Conservation (phyloP, 2,888 invertebrate species). For the Tricholauxania praeusta region DNA sequence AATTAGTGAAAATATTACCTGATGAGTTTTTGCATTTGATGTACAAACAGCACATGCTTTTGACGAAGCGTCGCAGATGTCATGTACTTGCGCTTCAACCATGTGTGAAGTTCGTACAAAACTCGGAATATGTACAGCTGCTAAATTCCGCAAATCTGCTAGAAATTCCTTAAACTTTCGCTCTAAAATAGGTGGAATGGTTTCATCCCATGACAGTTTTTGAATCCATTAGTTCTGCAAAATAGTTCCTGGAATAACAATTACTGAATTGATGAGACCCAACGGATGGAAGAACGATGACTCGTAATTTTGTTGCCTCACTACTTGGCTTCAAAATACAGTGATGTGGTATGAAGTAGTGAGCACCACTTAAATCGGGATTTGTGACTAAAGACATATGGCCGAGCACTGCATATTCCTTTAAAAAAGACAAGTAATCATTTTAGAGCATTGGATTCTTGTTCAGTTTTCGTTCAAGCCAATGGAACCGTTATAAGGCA, state of each 20-base stretch:
- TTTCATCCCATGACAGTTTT: constrained; percentile 29
- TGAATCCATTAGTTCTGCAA: constrained; percentile 27
- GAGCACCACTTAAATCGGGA: background rate
- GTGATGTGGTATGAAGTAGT: constrained; percentile 9
- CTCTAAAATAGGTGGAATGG: background rate
- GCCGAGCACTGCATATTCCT: background rate
- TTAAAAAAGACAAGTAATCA: background rate
- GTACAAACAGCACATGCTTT: constrained; percentile 35
- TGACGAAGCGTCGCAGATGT: constrained; percentile 35
- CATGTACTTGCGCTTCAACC: constrained; percentile 30
- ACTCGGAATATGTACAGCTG: constrained; percentile 2
- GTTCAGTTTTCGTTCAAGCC: background rate
- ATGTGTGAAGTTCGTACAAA: background rate
- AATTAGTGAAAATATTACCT: constrained; percentile 8
- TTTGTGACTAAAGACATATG: background rate
- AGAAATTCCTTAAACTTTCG: background rate
- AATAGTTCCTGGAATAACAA: constrained; percentile 23
- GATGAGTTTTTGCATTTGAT: constrained; percentile 4
- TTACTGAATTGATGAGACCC: constrained; percentile 24
- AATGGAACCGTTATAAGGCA: background rate
- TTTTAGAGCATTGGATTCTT: background rate
- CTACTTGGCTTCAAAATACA: background rate
- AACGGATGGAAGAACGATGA: constrained; percentile 41
- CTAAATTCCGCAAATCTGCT: background rate
- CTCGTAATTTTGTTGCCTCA: background rate